phyloP scores from a whole-genome alignment of 1,140 invertebrate genomes.

The Papilio helenus region DNA sequence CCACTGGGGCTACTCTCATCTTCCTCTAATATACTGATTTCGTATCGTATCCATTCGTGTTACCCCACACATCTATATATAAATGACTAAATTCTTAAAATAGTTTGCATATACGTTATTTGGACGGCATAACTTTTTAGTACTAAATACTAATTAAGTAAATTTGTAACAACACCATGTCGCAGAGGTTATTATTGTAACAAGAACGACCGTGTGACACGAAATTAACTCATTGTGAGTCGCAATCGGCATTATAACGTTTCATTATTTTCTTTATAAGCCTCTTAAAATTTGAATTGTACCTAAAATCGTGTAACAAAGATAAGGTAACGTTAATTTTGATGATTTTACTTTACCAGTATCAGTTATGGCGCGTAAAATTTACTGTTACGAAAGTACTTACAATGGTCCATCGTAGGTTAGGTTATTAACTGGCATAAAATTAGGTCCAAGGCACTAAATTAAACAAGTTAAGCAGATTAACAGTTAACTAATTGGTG shows the following conservation, averaged over 20 bases:
- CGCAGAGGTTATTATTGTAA: background rate
- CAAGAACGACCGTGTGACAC: conserved; percentile 18
- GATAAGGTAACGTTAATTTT: conserved; percentile 17
- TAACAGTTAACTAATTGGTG: too few species aligned
- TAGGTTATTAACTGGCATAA: too few species aligned
- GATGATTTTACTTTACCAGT: background rate
- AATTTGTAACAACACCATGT: background rate
- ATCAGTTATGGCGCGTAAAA: background rate
- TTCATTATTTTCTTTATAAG: conserved; percentile 25
- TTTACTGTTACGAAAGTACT: background rate
- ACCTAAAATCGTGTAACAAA: conserved; percentile 17
- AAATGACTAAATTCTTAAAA: too few species aligned
- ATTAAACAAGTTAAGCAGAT: too few species aligned
- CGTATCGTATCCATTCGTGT: too few species aligned
- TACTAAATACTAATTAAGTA: conserved; percentile 16
- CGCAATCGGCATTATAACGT: conserved; percentile 22
- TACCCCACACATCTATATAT: too few species aligned
- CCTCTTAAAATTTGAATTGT: conserved; percentile 17
- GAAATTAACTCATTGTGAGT: conserved; percentile 21
- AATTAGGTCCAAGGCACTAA: too few species aligned
- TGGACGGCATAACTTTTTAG: background rate
- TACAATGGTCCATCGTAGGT: background rate
- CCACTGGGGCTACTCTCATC: too few species aligned
- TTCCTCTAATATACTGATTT: too few species aligned
- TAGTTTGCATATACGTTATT: background rate